Percentiles rank a stretch among this genome's conserved stretches.
These are phyloP conservation scores for Parauchenoglanis ngamensis DNA, from an alignment of 2,797 vertebrate species.

Conservation along the genomic window DNA sequence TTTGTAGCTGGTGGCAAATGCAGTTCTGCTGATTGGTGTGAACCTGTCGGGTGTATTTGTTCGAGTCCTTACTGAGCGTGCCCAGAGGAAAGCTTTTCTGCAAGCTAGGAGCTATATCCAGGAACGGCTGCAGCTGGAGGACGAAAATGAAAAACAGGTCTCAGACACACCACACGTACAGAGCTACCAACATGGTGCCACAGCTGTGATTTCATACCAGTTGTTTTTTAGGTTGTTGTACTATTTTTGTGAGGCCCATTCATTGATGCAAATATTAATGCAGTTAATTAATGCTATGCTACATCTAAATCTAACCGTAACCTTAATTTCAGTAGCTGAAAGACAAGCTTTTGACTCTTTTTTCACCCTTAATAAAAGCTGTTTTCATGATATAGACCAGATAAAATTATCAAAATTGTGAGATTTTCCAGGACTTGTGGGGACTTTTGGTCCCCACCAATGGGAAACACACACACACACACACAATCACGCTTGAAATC, in stretches of 20 bases:
- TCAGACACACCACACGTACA: constrained; percentile 51
- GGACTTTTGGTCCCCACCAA: background rate
- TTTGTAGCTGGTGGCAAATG: constrained; percentile 88
- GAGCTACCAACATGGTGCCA: background rate
- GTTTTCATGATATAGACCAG: background rate
- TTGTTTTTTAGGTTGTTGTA: background rate
- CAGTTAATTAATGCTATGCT: background rate
- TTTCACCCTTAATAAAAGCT: background rate
- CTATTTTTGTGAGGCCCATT: background rate
- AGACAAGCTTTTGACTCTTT: background rate
- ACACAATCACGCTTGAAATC: constrained; percentile 59
- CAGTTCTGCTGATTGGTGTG: constrained; percentile 89
- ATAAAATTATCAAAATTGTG: background rate
- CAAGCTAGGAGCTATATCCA: constrained; percentile 93
- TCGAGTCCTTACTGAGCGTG: constrained; percentile 89
- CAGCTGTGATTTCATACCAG: background rate
- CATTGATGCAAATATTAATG: background rate
- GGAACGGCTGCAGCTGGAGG: constrained; percentile 89
- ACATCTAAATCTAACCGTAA: background rate
- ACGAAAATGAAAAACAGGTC: constrained; percentile 98
- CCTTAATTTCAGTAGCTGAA: background rate
- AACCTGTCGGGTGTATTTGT: constrained; percentile 94
- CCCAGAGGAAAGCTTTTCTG: constrained; percentile 93
- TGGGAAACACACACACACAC: background rate
- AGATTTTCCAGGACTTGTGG: background rate